Evolutionary conservation across 2,888 invertebrate genomes (phyloP).

Genomic region (Cephus sareptanus): DNA sequence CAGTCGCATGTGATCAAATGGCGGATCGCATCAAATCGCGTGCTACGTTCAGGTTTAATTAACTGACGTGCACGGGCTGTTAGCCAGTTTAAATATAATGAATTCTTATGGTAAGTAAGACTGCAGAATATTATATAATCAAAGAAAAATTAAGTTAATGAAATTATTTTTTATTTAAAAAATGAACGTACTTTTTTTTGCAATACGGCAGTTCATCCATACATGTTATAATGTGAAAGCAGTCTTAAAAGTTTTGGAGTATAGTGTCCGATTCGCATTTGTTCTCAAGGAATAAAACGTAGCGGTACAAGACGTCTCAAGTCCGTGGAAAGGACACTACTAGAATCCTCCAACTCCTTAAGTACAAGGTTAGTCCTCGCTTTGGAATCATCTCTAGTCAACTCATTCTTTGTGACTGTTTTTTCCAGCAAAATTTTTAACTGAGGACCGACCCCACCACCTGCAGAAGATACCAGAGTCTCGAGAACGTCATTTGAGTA

Average conservation of each 20-base stretch:
- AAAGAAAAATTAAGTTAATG: background rate
- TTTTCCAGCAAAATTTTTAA: conserved; percentile 70
- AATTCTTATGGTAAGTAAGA: background rate
- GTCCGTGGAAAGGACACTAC: conserved; percentile 71
- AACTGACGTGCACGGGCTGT: background rate
- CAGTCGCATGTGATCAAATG: background rate
- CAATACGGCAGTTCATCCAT: background rate
- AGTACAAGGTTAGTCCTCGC: conserved; percentile 70
- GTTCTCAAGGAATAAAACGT: conserved; percentile 47
- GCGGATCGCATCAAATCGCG: background rate
- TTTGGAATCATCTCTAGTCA: conserved; percentile 71
- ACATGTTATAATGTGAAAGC: background rate
- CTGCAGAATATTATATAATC: background rate
- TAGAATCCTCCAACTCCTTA: conserved; percentile 69
- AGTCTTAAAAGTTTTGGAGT: background rate
- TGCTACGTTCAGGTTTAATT: background rate
- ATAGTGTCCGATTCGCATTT: background rate
- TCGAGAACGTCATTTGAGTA: conserved; percentile 72
- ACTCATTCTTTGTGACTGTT: conserved; percentile 71
- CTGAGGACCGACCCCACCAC: conserved; percentile 72
- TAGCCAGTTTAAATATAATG: background rate
- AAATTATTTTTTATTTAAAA: background rate
- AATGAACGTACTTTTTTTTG: background rate
- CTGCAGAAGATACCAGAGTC: conserved; percentile 69
- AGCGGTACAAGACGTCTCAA: conserved; percentile 72